These are phyloP conservation scores for Incurvaria masculella DNA, from an alignment of 2,888 invertebrate genomes.

Conservation along the genomic window DNA sequence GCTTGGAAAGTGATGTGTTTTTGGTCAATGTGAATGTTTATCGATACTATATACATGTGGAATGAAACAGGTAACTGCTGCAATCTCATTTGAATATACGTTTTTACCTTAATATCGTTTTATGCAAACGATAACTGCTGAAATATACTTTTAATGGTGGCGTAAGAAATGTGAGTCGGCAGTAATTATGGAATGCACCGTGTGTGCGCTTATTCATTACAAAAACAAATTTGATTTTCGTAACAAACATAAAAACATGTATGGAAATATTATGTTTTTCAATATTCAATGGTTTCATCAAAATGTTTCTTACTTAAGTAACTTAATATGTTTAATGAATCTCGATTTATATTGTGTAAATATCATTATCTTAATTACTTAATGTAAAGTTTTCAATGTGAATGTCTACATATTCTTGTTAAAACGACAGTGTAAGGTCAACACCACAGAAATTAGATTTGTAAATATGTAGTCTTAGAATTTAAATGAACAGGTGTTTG, in stretches of 20 bases:
- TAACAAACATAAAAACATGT: too few relatives aligned
- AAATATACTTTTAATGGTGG: too few relatives aligned
- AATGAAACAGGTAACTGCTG: not conserved
- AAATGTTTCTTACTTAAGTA: slow-evolving; percentile 32
- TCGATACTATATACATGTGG: too few relatives aligned
- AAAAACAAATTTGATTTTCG: too few relatives aligned
- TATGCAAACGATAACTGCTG: too few relatives aligned
- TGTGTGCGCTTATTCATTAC: too few relatives aligned
- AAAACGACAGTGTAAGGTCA: slow-evolving; percentile 45
- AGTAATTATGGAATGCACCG: too few relatives aligned
- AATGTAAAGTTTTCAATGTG: not conserved
- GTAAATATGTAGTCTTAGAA: slow-evolving; percentile 33
- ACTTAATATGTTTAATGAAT: slow-evolving; percentile 40
- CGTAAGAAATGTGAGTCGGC: too few relatives aligned
- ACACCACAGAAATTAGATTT: slow-evolving; percentile 51
- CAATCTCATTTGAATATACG: too few relatives aligned
- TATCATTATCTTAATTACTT: slow-evolving; percentile 18
- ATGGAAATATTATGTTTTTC: too few relatives aligned
- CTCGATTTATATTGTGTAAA: slow-evolving; percentile 51
- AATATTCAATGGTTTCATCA: slow-evolving; percentile 10
- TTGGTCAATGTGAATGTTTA: not conserved
- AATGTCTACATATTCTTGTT: not conserved
- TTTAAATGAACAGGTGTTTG: slow-evolving; percentile 2
- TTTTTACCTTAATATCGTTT: too few relatives aligned
- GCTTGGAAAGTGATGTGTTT: not conserved